Conservation (phyloP, 2,113 vertebrate genomes). For the Candoia aspera region DNA sequence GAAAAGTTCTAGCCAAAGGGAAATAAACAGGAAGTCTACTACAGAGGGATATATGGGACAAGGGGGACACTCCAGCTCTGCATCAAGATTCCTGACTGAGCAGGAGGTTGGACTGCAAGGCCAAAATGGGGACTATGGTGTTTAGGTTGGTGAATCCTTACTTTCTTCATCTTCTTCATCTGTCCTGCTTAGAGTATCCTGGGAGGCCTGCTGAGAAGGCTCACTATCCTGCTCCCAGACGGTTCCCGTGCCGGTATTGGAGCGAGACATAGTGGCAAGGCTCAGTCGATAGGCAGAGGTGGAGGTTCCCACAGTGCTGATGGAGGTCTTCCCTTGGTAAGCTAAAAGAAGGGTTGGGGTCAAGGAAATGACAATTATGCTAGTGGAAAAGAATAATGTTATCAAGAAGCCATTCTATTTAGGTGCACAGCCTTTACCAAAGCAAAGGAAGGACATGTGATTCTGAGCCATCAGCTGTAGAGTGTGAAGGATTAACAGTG, state of each 20-base stretch:
- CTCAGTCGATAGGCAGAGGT: slow-evolving; percentile 96
- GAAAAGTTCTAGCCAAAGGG: not conserved
- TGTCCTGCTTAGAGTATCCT: slow-evolving; percentile 94
- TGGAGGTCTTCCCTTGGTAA: slow-evolving; percentile 97
- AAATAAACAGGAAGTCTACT: not conserved
- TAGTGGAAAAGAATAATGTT: not conserved
- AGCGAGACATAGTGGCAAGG: slow-evolving; percentile 98
- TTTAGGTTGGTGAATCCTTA: slow-evolving; percentile 64
- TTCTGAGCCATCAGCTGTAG: not conserved
- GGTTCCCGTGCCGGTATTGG: slow-evolving; percentile 95
- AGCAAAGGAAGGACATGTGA: not conserved
- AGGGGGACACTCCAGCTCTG: not conserved
- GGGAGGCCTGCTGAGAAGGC: slow-evolving; percentile 94
- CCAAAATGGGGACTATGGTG: not conserved
- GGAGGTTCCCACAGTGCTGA: slow-evolving; percentile 95
- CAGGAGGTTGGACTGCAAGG: not conserved
- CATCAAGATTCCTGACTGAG: not conserved
- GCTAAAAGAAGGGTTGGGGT: slow-evolving; percentile 71
- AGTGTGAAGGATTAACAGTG: not conserved
- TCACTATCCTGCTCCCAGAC: slow-evolving; percentile 99
- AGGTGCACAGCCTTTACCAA: not conserved
- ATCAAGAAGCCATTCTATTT: not conserved
- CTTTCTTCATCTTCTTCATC: slow-evolving; percentile 99
- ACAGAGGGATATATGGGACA: not conserved
- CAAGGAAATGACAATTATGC: not conserved